Percentiles rank a stretch among this genome's conserved stretches.
Evolutionary conservation across 2,113 vertebrate genomes (phyloP).

Genomic region (Passer montanus): DNA sequence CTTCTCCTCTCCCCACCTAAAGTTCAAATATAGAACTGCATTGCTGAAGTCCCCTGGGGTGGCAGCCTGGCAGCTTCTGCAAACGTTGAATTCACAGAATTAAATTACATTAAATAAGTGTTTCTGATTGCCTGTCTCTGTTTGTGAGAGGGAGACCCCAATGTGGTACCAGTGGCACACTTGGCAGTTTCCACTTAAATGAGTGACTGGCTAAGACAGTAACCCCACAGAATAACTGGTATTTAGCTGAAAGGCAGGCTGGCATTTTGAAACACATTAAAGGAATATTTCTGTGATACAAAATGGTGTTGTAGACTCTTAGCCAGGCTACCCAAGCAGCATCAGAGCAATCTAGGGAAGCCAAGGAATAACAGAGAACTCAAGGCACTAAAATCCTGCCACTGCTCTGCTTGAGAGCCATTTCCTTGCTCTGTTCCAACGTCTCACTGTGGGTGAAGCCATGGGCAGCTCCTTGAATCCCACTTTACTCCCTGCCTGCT

Average conservation of each 20-base stretch:
- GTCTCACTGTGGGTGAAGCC: neutral
- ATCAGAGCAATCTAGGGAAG: neutral
- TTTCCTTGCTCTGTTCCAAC: neutral
- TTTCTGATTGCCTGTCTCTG: neutral
- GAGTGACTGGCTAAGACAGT: neutral
- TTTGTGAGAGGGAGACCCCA: neutral
- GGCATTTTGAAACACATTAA: neutral
- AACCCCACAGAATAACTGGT: neutral
- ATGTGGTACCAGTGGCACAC: neutral
- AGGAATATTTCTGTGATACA: neutral
- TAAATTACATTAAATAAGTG: neutral
- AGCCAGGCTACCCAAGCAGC: neutral
- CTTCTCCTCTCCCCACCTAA: neutral
- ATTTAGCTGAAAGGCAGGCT: neutral
- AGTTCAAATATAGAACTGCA: conserved; percentile 19
- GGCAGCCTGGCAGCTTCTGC: neutral
- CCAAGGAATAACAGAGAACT: neutral
- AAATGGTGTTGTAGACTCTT: neutral
- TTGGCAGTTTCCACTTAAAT: neutral
- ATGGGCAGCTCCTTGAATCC: conserved; percentile 25
- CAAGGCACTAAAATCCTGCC: neutral
- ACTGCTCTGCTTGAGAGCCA: conserved; percentile 28
- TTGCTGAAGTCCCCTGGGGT: neutral
- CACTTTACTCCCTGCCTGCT: neutral
- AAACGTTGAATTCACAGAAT: neutral